phyloP scores from a whole-genome alignment of 2,888 invertebrate genomes.

The Chymomyza amoena region DNA sequence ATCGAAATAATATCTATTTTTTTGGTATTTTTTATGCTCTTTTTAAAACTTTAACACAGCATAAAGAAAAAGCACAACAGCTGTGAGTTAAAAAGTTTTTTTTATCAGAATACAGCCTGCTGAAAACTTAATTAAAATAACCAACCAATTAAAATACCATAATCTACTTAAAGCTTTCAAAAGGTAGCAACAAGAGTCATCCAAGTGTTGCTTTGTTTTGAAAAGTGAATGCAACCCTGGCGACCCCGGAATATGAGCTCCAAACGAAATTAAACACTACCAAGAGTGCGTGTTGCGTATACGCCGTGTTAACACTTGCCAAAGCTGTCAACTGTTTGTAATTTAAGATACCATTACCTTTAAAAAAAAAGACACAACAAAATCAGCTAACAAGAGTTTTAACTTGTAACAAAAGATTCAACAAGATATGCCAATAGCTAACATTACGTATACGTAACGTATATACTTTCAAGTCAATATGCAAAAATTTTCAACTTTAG shows the following conservation, averaged over 20 bases:
- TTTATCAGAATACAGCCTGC: no score
- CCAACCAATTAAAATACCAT: no score
- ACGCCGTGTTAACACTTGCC: slow-evolving; percentile 10
- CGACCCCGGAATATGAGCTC: neutral
- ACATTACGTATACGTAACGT: no score
- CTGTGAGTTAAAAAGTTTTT: no score
- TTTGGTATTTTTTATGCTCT: no score
- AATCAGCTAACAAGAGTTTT: neutral
- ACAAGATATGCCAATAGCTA: neutral
- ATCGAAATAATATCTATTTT: no score
- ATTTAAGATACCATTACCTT: slow-evolving; percentile 3
- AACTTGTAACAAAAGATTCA: neutral
- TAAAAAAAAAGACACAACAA: neutral
- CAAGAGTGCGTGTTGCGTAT: neutral
- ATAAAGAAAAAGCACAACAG: no score
- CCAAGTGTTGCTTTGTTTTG: neutral
- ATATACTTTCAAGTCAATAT: neutral
- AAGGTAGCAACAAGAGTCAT: neutral
- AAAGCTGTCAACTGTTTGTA: slow-evolving; percentile 27
- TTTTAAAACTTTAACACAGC: no score
- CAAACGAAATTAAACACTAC: neutral
- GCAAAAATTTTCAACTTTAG: neutral
- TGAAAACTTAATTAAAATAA: no score
- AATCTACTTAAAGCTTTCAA: neutral
- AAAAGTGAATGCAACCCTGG: slow-evolving; percentile 28